Conservation (phyloP, 2,888 invertebrate species). For the Rhingia rostrata region DNA sequence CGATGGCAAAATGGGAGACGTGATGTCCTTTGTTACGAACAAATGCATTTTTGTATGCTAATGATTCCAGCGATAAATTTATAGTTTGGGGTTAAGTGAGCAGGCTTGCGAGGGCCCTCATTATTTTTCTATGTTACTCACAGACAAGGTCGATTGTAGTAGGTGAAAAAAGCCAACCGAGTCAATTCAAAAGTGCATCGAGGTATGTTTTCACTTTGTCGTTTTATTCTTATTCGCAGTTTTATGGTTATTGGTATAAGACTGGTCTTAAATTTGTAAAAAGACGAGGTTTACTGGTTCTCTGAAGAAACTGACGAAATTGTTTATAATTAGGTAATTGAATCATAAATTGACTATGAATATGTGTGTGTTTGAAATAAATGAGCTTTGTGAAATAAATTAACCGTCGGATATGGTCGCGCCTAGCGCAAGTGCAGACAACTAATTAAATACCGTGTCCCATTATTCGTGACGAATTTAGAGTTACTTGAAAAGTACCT, state of each 20-base stretch:
- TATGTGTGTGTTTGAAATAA: neutral
- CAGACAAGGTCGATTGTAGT: neutral
- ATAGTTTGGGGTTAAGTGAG: neutral
- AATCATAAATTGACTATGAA: slow-evolving; percentile 6
- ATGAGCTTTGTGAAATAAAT: slow-evolving; percentile 28
- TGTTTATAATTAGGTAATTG: slow-evolving; percentile 14
- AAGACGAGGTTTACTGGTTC: too few species aligned
- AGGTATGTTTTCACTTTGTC: neutral
- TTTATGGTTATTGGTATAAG: too few species aligned
- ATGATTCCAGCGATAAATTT: slow-evolving; percentile 40
- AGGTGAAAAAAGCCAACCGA: neutral
- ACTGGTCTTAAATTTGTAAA: too few species aligned
- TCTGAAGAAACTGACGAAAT: too few species aligned
- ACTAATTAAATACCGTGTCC: too few species aligned
- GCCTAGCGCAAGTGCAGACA: neutral
- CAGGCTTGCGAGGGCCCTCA: slow-evolving; percentile 2
- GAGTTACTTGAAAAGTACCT: too few species aligned
- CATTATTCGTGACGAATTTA: too few species aligned
- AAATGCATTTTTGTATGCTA: slow-evolving; percentile 59
- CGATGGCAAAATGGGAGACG: slow-evolving; percentile 22
- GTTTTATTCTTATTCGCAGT: too few species aligned
- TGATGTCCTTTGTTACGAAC: slow-evolving; percentile 52
- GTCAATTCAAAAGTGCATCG: neutral
- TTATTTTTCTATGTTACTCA: neutral
- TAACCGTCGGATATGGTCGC: slow-evolving; percentile 2